phyloP scores from a whole-genome alignment of 1,140 invertebrate species.

The Drosophila elegans region DNA sequence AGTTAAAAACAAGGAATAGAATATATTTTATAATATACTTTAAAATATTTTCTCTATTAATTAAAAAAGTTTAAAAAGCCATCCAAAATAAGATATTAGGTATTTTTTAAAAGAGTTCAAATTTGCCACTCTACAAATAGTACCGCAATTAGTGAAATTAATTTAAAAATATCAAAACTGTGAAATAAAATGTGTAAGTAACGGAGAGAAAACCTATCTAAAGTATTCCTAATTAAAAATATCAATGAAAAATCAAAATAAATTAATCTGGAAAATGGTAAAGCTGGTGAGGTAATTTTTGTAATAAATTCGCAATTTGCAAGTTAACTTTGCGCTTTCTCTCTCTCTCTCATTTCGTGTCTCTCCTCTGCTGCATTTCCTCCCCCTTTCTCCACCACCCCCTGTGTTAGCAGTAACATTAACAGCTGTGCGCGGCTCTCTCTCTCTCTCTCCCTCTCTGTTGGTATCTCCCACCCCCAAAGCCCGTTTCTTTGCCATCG shows the following conservation, averaged over 20 bases:
- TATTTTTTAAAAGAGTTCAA: too few species aligned
- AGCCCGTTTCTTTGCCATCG: slow-evolving; percentile 2
- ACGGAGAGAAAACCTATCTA: too few species aligned
- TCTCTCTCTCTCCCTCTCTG: neutral
- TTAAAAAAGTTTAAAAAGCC: too few species aligned
- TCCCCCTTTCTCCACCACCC: neutral
- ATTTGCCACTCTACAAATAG: too few species aligned
- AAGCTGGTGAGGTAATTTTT: slow-evolving; percentile 1
- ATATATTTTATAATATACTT: too few species aligned
- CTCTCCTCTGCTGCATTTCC: slow-evolving; percentile 5
- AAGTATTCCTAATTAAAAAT: neutral
- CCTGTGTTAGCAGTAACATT: slow-evolving; percentile 8
- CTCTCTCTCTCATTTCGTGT: slow-evolving; percentile 4
- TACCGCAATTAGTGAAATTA: neutral
- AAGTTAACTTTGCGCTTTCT: slow-evolving; percentile 11
- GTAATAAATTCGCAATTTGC: slow-evolving; percentile 28
- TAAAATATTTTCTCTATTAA: too few species aligned
- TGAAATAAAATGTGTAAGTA: too few species aligned
- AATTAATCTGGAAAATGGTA: neutral
- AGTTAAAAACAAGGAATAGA: too few species aligned
- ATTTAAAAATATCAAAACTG: too few species aligned
- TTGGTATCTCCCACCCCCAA: neutral
- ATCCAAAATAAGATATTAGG: too few species aligned
- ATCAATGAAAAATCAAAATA: neutral
- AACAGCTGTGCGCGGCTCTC: slow-evolving; percentile 23